A percentile compares a stretch with the other conserved stretches of the same genome.
phyloP scores from a whole-genome alignment of 2,888 invertebrate species.

The Orthonevra nobilis region DNA sequence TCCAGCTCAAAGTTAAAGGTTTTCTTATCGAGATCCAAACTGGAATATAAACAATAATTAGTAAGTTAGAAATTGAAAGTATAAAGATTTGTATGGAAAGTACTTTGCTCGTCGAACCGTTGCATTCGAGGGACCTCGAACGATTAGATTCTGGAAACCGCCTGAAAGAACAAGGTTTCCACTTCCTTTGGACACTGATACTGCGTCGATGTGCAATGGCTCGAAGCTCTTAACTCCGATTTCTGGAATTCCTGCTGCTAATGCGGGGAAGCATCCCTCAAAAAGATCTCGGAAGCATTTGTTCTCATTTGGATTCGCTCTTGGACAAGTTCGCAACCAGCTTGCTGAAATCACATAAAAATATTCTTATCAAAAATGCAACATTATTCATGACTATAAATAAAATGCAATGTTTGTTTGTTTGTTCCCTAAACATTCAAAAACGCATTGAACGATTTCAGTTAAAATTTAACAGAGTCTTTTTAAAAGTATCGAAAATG shows the following conservation, averaged over 20 bases:
- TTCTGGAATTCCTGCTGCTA: slow-evolving; percentile 83
- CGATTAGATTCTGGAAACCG: slow-evolving; percentile 82
- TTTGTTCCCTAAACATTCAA: too few species aligned
- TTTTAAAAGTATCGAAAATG: too few species aligned
- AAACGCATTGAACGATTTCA: too few species aligned
- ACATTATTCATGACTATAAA: too few species aligned
- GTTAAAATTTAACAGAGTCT: too few species aligned
- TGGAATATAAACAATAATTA: too few species aligned
- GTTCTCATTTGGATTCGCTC: slow-evolving; percentile 81
- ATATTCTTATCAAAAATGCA: too few species aligned
- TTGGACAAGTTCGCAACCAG: slow-evolving; percentile 82
- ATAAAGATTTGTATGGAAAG: slow-evolving; percentile 4
- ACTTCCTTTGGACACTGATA: slow-evolving; percentile 82
- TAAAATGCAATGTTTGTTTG: too few species aligned
- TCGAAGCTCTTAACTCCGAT: slow-evolving; percentile 83
- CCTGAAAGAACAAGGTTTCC: slow-evolving; percentile 82
- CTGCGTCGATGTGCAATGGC: slow-evolving; percentile 81
- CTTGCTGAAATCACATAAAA: slow-evolving; percentile 81
- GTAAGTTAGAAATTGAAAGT: neutral
- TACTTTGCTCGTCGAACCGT: slow-evolving; percentile 79
- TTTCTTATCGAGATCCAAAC: slow-evolving; percentile 81
- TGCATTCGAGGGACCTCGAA: slow-evolving; percentile 83
- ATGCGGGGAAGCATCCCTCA: slow-evolving; percentile 82
- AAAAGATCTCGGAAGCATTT: slow-evolving; percentile 82
- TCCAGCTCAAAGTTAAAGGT: slow-evolving; percentile 82